phyloP scores from a whole-genome alignment of 1,140 invertebrate genomes.

The Neoseiulus cucumeris region DNA sequence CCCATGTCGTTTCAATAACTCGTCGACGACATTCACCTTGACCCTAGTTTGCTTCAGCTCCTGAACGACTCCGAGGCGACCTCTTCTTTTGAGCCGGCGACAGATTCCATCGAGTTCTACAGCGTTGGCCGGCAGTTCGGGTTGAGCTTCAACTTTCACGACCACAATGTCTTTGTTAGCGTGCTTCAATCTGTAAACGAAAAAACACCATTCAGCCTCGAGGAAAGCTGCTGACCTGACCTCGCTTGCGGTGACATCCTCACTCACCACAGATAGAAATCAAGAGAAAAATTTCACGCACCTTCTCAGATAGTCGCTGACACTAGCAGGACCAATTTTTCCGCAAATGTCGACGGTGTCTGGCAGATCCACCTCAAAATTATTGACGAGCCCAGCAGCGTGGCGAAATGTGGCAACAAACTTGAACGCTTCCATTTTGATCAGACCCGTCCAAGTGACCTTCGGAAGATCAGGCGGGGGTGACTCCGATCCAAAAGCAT shows the following conservation, averaged over 20 bases:
- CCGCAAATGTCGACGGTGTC: constrained; percentile 3
- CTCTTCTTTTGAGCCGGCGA: neutral
- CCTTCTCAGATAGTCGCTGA: constrained; percentile 5
- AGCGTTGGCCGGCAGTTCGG: neutral
- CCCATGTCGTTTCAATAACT: neutral
- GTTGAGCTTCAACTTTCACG: neutral
- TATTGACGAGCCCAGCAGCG: neutral
- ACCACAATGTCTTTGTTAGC: constrained; percentile 9
- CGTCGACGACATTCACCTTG: neutral
- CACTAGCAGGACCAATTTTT: neutral
- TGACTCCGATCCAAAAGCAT: neutral
- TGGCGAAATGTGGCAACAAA: neutral
- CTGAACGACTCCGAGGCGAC: constrained; percentile 5
- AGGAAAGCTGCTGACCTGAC: neutral
- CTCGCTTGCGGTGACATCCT: neutral
- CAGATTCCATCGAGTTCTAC: neutral
- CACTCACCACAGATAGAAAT: neutral
- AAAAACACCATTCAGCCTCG: neutral
- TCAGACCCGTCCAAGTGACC: neutral
- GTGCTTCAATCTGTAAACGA: constrained; percentile 1
- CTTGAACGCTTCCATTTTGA: neutral
- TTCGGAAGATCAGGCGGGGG: neutral
- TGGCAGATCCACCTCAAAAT: neutral
- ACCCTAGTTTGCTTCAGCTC: constrained; percentile 2
- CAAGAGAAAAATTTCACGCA: neutral